Conservation (phyloP, 2,888 invertebrate species). For the Noctua pronuba region DNA sequence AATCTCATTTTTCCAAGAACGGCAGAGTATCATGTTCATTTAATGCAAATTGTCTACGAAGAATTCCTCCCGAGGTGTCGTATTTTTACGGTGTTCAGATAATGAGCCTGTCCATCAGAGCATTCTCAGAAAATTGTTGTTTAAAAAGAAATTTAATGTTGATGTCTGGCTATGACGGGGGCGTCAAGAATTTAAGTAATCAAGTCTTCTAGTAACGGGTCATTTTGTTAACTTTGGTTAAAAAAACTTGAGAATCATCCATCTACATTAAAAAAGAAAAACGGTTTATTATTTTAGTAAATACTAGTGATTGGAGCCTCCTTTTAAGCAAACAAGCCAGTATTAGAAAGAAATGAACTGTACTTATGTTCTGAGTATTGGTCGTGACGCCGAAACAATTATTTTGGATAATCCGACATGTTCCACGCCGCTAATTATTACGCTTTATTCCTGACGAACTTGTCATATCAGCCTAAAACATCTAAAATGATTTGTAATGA, state of each 20-base stretch:
- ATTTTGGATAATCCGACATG: neutral
- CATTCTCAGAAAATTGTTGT: slow-evolving; percentile 18
- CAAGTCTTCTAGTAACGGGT: too few relatives aligned
- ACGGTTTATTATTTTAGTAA: too few relatives aligned
- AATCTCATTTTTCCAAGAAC: slow-evolving; percentile 43
- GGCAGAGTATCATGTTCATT: slow-evolving; percentile 41
- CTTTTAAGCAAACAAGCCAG: too few relatives aligned
- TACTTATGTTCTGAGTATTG: neutral
- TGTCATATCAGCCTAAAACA: neutral
- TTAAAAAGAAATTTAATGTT: slow-evolving; percentile 26
- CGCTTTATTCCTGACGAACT: neutral
- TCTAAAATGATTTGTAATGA: neutral
- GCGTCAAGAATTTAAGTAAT: slow-evolving; percentile 9
- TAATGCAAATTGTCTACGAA: slow-evolving; percentile 54
- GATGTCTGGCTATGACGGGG: neutral
- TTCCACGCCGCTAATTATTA: neutral
- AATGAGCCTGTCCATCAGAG: slow-evolving; percentile 50
- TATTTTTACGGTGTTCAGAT: slow-evolving; percentile 51
- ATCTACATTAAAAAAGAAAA: neutral
- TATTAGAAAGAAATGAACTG: neutral
- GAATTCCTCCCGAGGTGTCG: slow-evolving; percentile 37
- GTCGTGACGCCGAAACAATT: neutral
- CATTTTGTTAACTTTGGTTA: neutral
- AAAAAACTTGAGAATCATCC: too few relatives aligned
- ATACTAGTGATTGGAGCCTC: too few relatives aligned